Percentiles rank a stretch among this genome's conserved stretches.
Conservation (phyloP, 2,888 invertebrate species). For the Busseola fusca region DNA sequence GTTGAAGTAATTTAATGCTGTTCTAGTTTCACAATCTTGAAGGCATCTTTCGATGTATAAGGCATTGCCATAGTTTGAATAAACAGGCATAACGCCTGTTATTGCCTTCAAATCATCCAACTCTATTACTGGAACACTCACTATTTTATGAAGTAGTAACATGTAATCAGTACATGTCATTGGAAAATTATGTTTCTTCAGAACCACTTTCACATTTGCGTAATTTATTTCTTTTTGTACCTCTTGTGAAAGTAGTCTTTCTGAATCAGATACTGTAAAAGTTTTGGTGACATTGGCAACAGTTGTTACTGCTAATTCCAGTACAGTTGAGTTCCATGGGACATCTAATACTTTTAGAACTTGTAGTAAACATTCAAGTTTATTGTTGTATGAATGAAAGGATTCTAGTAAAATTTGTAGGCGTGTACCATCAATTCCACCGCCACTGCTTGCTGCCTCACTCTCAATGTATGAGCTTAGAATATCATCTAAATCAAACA, state of each 20-base stretch:
- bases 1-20: conserved; percentile 79
- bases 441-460: conserved; percentile 82
- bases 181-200: conserved; percentile 85
- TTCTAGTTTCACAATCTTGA: conserved; percentile 78
- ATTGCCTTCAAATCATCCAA: conserved; percentile 80
- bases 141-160: conserved; percentile 81
- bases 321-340: conserved; percentile 79
- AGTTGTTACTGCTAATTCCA: conserved; percentile 76
- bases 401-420: conserved; percentile 78
- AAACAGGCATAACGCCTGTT: conserved; percentile 74
- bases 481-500: conserved; percentile 83
- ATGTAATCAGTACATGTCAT: conserved; percentile 80
- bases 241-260: conserved; percentile 77
- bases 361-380: conserved; percentile 81
- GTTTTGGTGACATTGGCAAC: conserved; percentile 77
- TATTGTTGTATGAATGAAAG: conserved; percentile 77
- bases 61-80: conserved; percentile 76
- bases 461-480: conserved; percentile 81
- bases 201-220: conserved; percentile 83
- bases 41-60: conserved; percentile 82
- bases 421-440: conserved; percentile 80
- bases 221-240: conserved; percentile 83
- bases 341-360: conserved; percentile 84
- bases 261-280: conserved; percentile 79
- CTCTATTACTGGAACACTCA: conserved; percentile 73